phyloP scores from a whole-genome alignment of 2,797 vertebrate genomes.

The Scyliorhinus canicula region DNA sequence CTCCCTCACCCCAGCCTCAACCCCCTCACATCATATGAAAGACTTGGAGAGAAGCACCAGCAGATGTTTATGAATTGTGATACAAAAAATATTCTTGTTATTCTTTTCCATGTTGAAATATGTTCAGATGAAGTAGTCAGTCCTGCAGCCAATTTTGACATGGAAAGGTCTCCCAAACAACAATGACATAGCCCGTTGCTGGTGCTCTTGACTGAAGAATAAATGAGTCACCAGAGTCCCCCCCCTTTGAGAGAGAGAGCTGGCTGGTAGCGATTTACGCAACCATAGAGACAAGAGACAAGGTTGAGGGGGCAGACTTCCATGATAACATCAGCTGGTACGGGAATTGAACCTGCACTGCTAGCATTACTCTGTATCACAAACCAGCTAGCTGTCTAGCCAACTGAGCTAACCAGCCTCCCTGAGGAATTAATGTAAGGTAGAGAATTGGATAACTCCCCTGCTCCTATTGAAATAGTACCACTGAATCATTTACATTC shows the following conservation, averaged over 20 bases:
- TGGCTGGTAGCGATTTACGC: no score
- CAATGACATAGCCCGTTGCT: not conserved
- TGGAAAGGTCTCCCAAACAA: not conserved
- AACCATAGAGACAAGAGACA: no score
- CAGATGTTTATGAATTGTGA: not conserved
- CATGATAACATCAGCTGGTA: no score
- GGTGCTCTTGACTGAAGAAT: not conserved
- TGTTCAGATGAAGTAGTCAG: not conserved
- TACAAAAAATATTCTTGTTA: not conserved
- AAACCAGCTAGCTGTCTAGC: no score
- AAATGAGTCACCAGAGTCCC: no score
- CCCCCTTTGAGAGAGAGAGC: no score
- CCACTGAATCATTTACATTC: not conserved
- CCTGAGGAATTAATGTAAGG: not conserved
- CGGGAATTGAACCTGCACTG: no score
- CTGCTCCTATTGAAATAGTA: not conserved
- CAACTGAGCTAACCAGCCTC: no score
- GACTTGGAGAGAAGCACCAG: not conserved
- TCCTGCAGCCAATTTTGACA: not conserved
- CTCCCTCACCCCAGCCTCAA: no score
- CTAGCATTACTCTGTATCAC: no score
- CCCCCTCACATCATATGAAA: not conserved
- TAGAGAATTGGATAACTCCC: not conserved
- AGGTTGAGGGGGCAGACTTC: no score
- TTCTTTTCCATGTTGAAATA: not conserved